Base-by-base conservation (phyloP, 2,797 vertebrate genomes). In the Enteromius trimaculatus region DNA sequence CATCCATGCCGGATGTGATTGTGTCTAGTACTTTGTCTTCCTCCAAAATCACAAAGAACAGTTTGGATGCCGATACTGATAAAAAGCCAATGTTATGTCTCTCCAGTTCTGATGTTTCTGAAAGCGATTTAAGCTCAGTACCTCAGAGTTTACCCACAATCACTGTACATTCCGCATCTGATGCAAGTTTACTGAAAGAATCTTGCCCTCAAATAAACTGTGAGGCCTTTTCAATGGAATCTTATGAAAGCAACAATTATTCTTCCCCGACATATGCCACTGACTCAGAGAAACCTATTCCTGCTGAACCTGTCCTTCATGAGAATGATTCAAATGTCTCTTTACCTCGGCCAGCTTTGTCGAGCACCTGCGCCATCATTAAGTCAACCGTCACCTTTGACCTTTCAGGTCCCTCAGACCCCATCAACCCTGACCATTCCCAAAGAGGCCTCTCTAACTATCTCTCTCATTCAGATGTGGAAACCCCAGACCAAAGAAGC, bases 251-350 rank as follows among this genome's bases (percentile, higher is more conserved):
- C 14, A 53, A 34, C 10, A 13, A 44, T 34, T 23, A 55, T 71
- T 58, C 71, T 37, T 26, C 3, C 21, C 29, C 5, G 0, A 42
- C 47, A 13, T 51, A 37, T 74, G 21, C 37, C 49, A 31, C 44
- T 65, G 70, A 65, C 49, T 84, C 39, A 79, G 69, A 55, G 13
- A 51, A 72, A 13, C 78, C 49, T 16, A 47, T 23, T 72, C 68
- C 34, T 82, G 69, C 44, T 71, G 44, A 84, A 71, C 69, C 72
- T 70, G 81, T 83, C 34, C 31, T 14, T 7, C 49, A 16, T 69
- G 37, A 58, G 44, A 2, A 49, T 75, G 66, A 83, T 10, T 44
- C 62, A 55, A 39, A 77, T 16, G 37, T 65, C 6, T 11, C 21
- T 58, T 69, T 53, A 44, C n/a, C 82, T 65, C 11, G 39, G 11